Base-by-base conservation (phyloP, 2,113 vertebrate genomes). In the Zapus hudsonius region DNA sequence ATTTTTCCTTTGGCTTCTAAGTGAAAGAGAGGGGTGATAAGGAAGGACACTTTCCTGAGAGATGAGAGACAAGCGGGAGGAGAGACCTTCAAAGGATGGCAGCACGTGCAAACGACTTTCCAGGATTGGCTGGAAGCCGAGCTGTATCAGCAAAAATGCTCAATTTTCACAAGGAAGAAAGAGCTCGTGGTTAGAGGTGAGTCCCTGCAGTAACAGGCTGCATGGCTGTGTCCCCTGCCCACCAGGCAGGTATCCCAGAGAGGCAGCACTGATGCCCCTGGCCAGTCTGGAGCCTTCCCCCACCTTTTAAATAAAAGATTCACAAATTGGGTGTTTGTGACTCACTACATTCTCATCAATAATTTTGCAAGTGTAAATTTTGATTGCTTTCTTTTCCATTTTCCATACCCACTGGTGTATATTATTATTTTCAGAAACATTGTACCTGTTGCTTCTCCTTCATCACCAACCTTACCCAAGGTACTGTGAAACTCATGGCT, bases 1-100 rank as follows among this genome's bases (percentile, higher is more conserved):
- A 33, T 75, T 79, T 91, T 89, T 44, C 61, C 75, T 74, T 75
- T 25, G 69, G 40, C 52, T 95, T 81, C 17, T 38, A 78, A 63
- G 42, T 81, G 67, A 67, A 87, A 74, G 74, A 66, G 83, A 72
- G 42, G n/a, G 31, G 27, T 33, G 29, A 25, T 42, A 92, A 59
- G 79, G 47, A 66, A 29, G 13, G 78, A 36, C 57, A 42, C 63
- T 85, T 89, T 90, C 55, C 82, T 57, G 82, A 59, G 40, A 61
- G 27, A 55, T 12, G 47, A 83, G 59, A 84, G 29, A 38, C 52
- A 90, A 66, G 76, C 66, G 19, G 13, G 61, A 66, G 72, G 63
- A 55, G 12, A 75, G 29, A 42, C 69, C n/a, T 84, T 89, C n/a
- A 33, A 70, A 69, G 52, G 33, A 15, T 5, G 23, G 23, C 15